phyloP scores from a whole-genome alignment of 2,888 invertebrate species.

The Dryadula phaetusa region DNA sequence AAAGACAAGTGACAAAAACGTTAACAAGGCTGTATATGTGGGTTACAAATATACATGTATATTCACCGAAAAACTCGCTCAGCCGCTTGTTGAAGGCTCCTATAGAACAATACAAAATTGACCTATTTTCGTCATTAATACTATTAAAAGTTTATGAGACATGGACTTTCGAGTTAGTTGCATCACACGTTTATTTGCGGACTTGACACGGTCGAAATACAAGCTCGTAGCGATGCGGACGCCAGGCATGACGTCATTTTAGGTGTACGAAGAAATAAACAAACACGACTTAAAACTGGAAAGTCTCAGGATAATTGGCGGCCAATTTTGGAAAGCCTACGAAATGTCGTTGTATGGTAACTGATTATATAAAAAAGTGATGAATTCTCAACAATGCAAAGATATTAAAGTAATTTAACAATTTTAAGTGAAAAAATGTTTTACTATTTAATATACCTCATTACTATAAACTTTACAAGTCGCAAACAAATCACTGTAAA shows the following conservation, averaged over 20 bases:
- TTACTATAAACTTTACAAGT: background rate
- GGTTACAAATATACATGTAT: conserved; percentile 4
- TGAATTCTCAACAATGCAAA: background rate
- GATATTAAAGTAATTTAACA: conserved; percentile 1
- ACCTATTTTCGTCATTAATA: conserved; percentile 40
- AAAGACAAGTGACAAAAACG: conserved; percentile 32
- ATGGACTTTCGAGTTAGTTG: conserved; percentile 52
- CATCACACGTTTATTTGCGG: conserved; percentile 73
- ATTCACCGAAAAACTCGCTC: background rate
- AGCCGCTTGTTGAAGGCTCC: conserved; percentile 1
- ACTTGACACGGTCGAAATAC: conserved; percentile 62
- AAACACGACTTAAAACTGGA: conserved; percentile 47
- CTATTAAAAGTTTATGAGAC: conserved; percentile 45
- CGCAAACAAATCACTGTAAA: background rate
- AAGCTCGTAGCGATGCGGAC: conserved; percentile 52
- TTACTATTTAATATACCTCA: background rate
- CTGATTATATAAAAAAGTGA: conserved; percentile 15
- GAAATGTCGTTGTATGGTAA: conserved; percentile 3
- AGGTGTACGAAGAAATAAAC: conserved; percentile 41
- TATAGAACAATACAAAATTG: conserved; percentile 15
- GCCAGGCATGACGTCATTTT: conserved; percentile 46
- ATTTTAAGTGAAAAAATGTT: background rate
- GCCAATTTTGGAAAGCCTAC: conserved; percentile 18
- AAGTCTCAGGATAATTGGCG: conserved; percentile 42
- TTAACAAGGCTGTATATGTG: background rate